Conservation (phyloP, 2,113 vertebrate genomes). For the Megalops atlanticus region DNA sequence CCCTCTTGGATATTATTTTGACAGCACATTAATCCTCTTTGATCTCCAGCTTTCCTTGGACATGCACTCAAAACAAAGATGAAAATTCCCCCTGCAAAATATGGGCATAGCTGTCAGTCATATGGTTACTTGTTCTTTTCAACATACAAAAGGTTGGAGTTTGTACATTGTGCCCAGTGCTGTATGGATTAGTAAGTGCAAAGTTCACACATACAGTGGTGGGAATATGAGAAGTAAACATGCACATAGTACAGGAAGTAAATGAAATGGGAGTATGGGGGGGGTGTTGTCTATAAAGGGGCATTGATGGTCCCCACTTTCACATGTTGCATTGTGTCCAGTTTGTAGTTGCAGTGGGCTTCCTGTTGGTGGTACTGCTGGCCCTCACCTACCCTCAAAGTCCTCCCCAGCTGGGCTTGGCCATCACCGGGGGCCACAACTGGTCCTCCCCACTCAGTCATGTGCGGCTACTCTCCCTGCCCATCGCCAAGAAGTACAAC, state of each 20-base stretch:
- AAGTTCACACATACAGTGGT: neutral
- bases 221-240: neutral
- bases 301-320: neutral
- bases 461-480: slow-evolving; percentile 85
- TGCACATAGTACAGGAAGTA: neutral
- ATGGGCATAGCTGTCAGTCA: neutral
- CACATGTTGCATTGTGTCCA: slow-evolving; percentile 50
- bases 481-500: slow-evolving; percentile 94
- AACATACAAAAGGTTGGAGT: neutral
- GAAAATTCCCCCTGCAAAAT: neutral
- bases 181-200: neutral
- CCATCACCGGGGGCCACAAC: slow-evolving; percentile 73
- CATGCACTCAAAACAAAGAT: neutral
- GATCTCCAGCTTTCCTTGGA: neutral
- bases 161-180: neutral
- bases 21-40: neutral
- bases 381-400: slow-evolving; percentile 82
- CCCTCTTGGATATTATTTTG: no score
- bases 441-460: slow-evolving; percentile 85
- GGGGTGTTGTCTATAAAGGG: neutral
- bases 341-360: slow-evolving; percentile 77
- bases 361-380: slow-evolving; percentile 80
- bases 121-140: neutral
- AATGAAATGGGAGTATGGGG: neutral
- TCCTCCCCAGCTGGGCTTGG: slow-evolving; percentile 69